Base-by-base conservation (phyloP, 1,140 invertebrate species). In the Hyposmocoma kahamanoa region DNA sequence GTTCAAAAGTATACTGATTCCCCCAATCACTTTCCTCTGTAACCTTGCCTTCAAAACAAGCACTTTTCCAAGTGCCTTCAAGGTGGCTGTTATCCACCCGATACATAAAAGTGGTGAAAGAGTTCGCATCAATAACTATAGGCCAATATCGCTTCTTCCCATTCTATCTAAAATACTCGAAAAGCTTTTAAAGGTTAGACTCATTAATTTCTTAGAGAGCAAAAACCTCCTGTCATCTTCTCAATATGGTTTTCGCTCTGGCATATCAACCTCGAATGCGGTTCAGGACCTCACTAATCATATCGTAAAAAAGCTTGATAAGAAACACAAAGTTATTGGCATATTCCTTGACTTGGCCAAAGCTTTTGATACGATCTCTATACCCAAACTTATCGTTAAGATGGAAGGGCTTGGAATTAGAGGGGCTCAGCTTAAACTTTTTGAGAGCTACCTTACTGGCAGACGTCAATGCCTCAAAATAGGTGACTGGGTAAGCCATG, bases 321-420 rank as follows among this genome's bases (percentile, higher is more conserved):
- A 20, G 1, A 0, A 21, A 21, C 2, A 41, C 20, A 19, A 46
- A 47, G 13, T 45, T 34, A 9, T 1, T 51, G 3, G 42, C 22
- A 22, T 51, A 4, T 45, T 51, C 26, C 39, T 50, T n/a, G 47
- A 50, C 24, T 19, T 50, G 10, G 47, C 47, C 13, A 50, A 50
- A 26, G 47, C 47, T 10, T 50, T 50, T 32, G 47, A 50, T 28
- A 50, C 47, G 4, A 18, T 50, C 6, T 50, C 46, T 2, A 26
- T 22, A 4, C 46, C 46, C 1, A n/a, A 39, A n/a, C 34, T 47
- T 10, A 6, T 47, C 15, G 18, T 10, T 2, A 34, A 22, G n/a
- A 18, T 50, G 1, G 18, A 42, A 15, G 3, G 1, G 8, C n/a
- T 50, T 1, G 47, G 47, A 17, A 22, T 50, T 15, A 19, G 47